A percentile compares a stretch with the other conserved stretches of the same genome.
Conservation (phyloP, 2,888 invertebrate species). For the Drosophila meridiana region DNA sequence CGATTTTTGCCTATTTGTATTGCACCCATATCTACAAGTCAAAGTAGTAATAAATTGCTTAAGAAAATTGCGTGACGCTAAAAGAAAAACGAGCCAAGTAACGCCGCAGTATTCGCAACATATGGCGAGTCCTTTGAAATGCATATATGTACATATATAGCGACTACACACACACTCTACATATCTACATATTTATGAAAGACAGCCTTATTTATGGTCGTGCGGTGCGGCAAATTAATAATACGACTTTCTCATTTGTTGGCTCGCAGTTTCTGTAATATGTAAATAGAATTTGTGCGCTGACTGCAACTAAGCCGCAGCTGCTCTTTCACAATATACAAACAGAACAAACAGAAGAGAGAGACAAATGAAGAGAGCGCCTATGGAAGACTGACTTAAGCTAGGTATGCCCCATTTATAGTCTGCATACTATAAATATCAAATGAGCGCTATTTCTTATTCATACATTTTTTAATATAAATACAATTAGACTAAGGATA, state of each 20-base stretch:
- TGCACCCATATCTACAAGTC: slow-evolving; percentile 64
- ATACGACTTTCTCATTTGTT: slow-evolving; percentile 73
- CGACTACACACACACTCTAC: slow-evolving; percentile 9
- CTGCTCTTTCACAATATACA: slow-evolving; percentile 26
- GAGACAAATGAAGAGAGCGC: background rate
- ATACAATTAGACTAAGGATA: background rate
- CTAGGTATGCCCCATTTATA: slow-evolving; percentile 11
- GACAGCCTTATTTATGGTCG: slow-evolving; percentile 75
- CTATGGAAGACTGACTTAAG: background rate
- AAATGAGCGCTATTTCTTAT: slow-evolving; percentile 4
- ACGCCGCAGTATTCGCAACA: slow-evolving; percentile 46
- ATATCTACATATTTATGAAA: slow-evolving; percentile 34
- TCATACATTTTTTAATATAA: background rate
- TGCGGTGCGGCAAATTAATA: slow-evolving; percentile 78
- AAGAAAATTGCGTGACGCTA: slow-evolving; percentile 65
- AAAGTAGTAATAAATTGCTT: slow-evolving; percentile 77
- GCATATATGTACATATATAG: slow-evolving; percentile 1
- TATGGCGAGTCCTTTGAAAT: slow-evolving; percentile 71
- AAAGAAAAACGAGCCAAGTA: slow-evolving; percentile 48
- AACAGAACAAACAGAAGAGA: background rate
- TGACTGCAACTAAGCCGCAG: slow-evolving; percentile 48
- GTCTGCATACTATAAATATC: slow-evolving; percentile 3
- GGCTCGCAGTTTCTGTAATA: slow-evolving; percentile 37
- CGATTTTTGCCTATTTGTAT: slow-evolving; percentile 26
- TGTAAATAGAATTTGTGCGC: slow-evolving; percentile 62